Evolutionary conservation across 1,140 invertebrate genomes (phyloP).

Genomic region (Pseudomyrmex cubaensis): DNA sequence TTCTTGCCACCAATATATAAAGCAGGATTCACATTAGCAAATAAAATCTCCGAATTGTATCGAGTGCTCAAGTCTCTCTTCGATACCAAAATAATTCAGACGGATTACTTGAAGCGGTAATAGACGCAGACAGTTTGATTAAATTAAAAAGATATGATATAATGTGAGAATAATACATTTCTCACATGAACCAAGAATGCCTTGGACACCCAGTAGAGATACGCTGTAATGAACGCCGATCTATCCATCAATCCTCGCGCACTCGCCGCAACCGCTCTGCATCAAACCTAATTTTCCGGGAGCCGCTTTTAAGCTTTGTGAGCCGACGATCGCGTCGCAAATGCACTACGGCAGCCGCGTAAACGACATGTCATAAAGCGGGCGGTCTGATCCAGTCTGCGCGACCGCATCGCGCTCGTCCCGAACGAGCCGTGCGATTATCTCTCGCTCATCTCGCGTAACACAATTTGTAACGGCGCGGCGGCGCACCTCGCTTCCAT

Average conservation of each 20-base stretch:
- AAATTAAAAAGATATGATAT: not conserved
- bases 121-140: no score
- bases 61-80: no score
- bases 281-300: slow-evolving; percentile 34
- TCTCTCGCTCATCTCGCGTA: slow-evolving; percentile 73
- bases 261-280: slow-evolving; percentile 21
- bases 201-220: no score
- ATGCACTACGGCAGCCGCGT: slow-evolving; percentile 46
- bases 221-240: not conserved
- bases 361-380: slow-evolving; percentile 69
- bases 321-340: slow-evolving; percentile 29
- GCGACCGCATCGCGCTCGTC: slow-evolving; percentile 51
- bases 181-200: not conserved
- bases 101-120: not conserved
- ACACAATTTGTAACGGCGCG: slow-evolving; percentile 72
- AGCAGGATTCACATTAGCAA: not conserved
- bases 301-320: slow-evolving; percentile 43
- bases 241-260: not conserved
- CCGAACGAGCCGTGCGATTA: slow-evolving; percentile 62
- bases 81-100: no score
- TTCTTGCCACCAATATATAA: slow-evolving; percentile 4
- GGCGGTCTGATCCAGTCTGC: slow-evolving; percentile 23
- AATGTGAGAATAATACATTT: not conserved
- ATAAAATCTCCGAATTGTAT: no score
- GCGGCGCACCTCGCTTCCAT: slow-evolving; percentile 32